These are phyloP conservation scores for Rhagonycha lutea DNA, from an alignment of 2,888 invertebrate species.

Conservation along the genomic window DNA sequence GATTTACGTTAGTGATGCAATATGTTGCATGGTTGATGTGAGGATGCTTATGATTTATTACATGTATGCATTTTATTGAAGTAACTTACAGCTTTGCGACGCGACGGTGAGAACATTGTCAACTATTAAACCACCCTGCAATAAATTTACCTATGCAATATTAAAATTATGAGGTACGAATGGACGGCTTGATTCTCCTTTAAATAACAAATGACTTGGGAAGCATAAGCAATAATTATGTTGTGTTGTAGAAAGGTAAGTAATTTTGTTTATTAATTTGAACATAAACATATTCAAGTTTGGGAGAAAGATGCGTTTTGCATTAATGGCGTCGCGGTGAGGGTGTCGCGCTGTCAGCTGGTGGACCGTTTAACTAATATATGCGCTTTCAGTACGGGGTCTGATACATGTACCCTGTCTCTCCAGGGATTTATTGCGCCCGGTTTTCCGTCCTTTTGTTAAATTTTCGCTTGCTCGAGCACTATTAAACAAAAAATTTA, in stretches of 20 bases:
- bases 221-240: background rate
- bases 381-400: constrained; percentile 45
- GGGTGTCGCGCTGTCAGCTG: constrained; percentile 8
- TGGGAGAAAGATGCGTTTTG: background rate
- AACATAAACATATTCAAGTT: background rate
- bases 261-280: background rate
- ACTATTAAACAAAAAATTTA: constrained; percentile 42
- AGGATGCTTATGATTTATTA: too few species aligned
- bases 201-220: background rate
- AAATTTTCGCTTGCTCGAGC: constrained; percentile 45
- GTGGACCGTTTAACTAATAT: constrained; percentile 41
- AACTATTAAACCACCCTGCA: background rate
- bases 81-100: too few species aligned
- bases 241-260: background rate
- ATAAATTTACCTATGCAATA: background rate
- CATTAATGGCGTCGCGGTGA: constrained; percentile 1
- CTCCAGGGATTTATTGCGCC: constrained; percentile 44
- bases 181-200: background rate
- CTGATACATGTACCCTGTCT: constrained; percentile 49
- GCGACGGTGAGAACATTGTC: background rate
- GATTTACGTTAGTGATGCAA: too few species aligned
- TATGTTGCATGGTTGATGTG: too few species aligned
- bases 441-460: constrained; percentile 47
- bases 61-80: too few species aligned
- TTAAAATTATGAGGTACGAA: background rate